Evolutionary conservation across 1,140 invertebrate species (phyloP), one percentile per base, ranked within the genome.

Genomic region (Eciton burchellii): DNA sequence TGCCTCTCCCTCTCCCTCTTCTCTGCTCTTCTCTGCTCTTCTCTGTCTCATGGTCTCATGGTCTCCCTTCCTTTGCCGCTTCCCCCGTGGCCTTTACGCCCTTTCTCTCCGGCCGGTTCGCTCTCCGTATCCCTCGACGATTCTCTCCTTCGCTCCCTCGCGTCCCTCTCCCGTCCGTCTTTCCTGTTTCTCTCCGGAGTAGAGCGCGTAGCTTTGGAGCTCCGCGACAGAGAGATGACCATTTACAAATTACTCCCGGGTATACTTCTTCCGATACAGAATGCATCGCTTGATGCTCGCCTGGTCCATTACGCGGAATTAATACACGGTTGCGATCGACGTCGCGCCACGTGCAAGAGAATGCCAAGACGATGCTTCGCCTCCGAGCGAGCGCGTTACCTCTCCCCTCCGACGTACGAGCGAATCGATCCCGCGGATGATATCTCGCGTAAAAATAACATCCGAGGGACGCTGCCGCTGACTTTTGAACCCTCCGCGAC

Each of bases 241-340:
- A 91, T 91, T 91, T 90, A 88, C 90, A 90, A 90, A 90, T 90
- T 90, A 90, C 87, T 89, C 82, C 60, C 52, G 29, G 60, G 56
- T 35, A 35, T 35, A 35, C 66, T 79, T 72, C 77, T 84, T 84
- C 35, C 6, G 81, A 74, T 72, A 68, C 24, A 52, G 81, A 73
- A 65, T 73, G 66, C 76, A 47, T 54, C 77, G 35, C 49, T 41
- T 81, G 66, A 84, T 82, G 79, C 62, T 19, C 54, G 41, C 29
- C 60, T 79, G 47, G 74, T 70, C 74, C 74, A 79, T 79, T 79
- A 79, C 74, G 63, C 14, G 52, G 70, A 79, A 79, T 79, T 79
- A 79, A 79, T 79, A 79, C 63, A 62, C 52, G 2, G 35, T 70
- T 29, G 16, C 49, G 24, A 79, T 79, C 62, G 62, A 43, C 43